These are phyloP conservation scores for Microvelia longipes DNA, from an alignment of 1,140 invertebrate genomes.

Conservation along the genomic window DNA sequence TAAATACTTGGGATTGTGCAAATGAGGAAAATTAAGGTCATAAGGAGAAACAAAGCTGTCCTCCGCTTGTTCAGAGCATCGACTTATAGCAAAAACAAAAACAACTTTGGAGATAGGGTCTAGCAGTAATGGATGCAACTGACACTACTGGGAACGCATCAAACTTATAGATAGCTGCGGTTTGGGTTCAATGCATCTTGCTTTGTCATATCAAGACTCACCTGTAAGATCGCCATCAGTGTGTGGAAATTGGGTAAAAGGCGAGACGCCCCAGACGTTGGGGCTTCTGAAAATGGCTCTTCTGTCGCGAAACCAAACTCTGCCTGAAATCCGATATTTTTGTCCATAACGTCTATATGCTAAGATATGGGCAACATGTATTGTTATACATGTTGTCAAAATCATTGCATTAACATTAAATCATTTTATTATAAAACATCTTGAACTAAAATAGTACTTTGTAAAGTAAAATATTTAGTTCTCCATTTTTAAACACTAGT, in stretches of 20 bases:
- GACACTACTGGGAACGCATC: too few species aligned
- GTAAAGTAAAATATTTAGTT: not conserved
- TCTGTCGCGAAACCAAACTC: constrained; percentile 10
- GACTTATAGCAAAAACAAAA: too few species aligned
- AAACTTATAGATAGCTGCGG: too few species aligned
- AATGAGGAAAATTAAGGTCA: too few species aligned
- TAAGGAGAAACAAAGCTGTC: too few species aligned
- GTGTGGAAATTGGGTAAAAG: constrained; percentile 49
- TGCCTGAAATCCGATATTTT: constrained; percentile 10
- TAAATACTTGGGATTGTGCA: too few species aligned
- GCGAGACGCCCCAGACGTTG: constrained; percentile 41
- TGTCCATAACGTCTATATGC: constrained; percentile 9
- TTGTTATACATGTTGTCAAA: constrained; percentile 3
- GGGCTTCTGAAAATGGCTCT: constrained; percentile 25
- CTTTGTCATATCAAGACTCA: too few species aligned
- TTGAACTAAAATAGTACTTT: not conserved
- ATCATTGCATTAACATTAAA: not conserved
- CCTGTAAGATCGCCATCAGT: constrained; percentile 53
- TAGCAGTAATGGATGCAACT: too few species aligned
- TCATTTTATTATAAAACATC: not conserved
- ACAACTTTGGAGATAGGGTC: too few species aligned
- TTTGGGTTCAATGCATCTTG: too few species aligned
- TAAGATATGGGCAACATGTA: not conserved
- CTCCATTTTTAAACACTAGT: not conserved
- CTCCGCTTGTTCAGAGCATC: too few species aligned